Base-by-base conservation (phyloP, 2,797 vertebrate species). In the Ispidina lecontei region DNA sequence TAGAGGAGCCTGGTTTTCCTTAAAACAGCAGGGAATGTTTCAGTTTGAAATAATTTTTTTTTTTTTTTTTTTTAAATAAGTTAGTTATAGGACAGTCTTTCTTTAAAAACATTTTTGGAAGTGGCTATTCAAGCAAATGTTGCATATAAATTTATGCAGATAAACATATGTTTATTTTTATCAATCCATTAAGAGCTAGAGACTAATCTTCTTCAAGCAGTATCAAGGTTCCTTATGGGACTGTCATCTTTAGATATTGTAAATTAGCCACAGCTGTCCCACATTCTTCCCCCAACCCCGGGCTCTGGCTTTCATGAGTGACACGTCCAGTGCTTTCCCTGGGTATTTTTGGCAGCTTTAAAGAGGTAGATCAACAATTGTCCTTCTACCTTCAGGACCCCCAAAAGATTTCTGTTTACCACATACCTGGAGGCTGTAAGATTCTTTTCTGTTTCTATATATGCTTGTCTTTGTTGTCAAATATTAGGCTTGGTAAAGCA, bases 321-420 rank as follows among this genome's bases (percentile, higher is more conserved):
- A 18, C n/a, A 31, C 12, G 37, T 46, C 11, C 35, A 17, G 11
- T 26, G 14, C 41, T 79, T 74, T 49, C 21, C 33, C 10, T 31
- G 15, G 21, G 12, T 33, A 25, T 9, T 59, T 46, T 33, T 69
- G 43, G 49, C 13, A 56, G 41, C 17, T 23, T n/a, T 19, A 12
- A 14, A 54, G 7, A 31, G 6, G 7, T 31, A 10, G 12, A 21
- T 59, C 18, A 13, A 7, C 28, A 47, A 19, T 10, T 69, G 19
- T 60, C 8, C 4, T 64, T 10, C 28, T 23, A 2, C 7, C 7
- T 54, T 43, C 0, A 1, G n/a, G 28, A 21, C 59, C 6, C 8
- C 7, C 1, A 13, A 6, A 59, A 77, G 11, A 7, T 71, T 11
- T 54, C 4, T 55, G 19, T 47, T 7, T 59, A 9, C 17, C 4